Base-by-base conservation (phyloP, 2,888 invertebrate species). In the Melieria omissa region DNA sequence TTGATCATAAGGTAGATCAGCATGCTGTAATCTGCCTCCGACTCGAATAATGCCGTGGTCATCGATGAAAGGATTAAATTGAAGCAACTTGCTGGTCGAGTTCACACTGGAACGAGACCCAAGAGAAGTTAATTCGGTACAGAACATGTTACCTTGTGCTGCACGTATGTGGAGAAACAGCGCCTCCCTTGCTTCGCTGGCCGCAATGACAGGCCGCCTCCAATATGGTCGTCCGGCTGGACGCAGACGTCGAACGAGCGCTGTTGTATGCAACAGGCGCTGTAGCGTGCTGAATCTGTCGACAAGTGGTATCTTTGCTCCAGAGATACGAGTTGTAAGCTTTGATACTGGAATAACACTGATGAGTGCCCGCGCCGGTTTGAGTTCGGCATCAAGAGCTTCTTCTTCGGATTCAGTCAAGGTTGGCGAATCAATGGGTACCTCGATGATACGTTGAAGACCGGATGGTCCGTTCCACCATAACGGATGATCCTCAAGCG, bases 1-100 rank as follows among this genome's bases (percentile, higher is more conserved):
- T 14, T 57, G 57, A 10, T 57, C 57, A 14, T 57, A 57, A 14
- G 12, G 7, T 14, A 57, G n/a, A 57, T 57, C 57, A 12, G 57
- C 16, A 14, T 57, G 8, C 16, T 14, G 12, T 14, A 57, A 4
- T 57, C 57, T 2, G 8, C 57, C 4, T 1, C 57, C 57, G n/a
- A 57, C 57, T 14, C 57, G 12, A 12, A 57, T 8, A 8, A 57
- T 14, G 16, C 57, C 57, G 7, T n/a, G 8, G 57, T 14, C 57
- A 14, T 57, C 49, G 8, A 49, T 10, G 12, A 49, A 49, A 1
- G 49, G 49, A 10, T 8, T 1, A 8, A 49, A 49, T 10, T 12
- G 1, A 49, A 10, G 8, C 8, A 49, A 12, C 3, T 8, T 8
- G 49, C 49, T 49, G 8, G 57, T 12, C 8, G n/a, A 14, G 8